Evolutionary conservation across 92 coral and sea anemone species (phyloP), one percentile per base, ranked within the genome.

Genomic region (Epizoanthus ramosus): DNA sequence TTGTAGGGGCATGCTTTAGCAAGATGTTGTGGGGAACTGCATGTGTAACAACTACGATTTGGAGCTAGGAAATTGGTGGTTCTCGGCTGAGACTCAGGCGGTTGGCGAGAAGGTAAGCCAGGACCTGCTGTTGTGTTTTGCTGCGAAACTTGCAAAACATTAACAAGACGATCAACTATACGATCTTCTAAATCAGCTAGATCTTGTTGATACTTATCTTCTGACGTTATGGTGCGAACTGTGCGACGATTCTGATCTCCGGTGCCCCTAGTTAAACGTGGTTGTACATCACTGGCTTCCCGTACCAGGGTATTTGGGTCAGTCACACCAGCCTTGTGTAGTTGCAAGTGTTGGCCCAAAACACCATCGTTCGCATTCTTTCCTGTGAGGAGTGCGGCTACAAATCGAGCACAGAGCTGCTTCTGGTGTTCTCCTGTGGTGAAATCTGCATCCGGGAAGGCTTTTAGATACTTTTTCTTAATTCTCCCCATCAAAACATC

Each of bases 401-500:
- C 73, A 71, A 83, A 83, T 22, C 60, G 82, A 17, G 52, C 87
- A 37, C 23, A 52, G 68, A 84, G 31, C 39, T 84, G 82, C 45
- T 72, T 24, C 73, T 83, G 57, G 50, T 73, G 87, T 41, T 56
- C 87, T 59, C 37, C 85, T 25, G 75, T 24, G 57, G 19, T 68
- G n/a, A 64, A 68, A 68, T 82, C 83, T 33, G 75, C 82, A 41
- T 24, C 67, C 28, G 81, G 83, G 75, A 84, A 84, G 31, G 83
- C 83, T 63, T 83, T 57, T 56, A 19, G 57, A 73, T 83, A 83
- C 52, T 83, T 83, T 73, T 73, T 41, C 31, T 73, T 28, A 47
- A 75, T 75, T 33, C 83, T 63, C 8, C 83, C 83, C 88, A 84
- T 84, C 87, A 83, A 58, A 8, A 83, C 87, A 57, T 83, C 81